Evolutionary conservation across 2,113 vertebrate genomes (phyloP), one percentile per base, ranked within the genome.

Genomic region (Sinocyclocheilus anshuiensis): DNA sequence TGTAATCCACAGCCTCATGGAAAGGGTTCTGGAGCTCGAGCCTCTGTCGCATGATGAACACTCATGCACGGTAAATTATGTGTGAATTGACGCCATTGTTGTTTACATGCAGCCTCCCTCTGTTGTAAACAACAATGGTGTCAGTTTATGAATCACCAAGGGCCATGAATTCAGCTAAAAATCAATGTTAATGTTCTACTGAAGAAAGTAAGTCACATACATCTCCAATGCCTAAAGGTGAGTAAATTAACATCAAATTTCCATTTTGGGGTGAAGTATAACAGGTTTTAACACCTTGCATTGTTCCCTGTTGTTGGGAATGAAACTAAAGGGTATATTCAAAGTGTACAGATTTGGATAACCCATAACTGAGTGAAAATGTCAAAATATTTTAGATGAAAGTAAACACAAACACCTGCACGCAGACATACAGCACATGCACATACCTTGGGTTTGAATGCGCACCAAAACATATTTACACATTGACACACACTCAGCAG

Each of bases 401-500:
- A 11, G 59, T 42, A 10, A 55, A 85, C 20, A 53, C 45, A 55
- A 55, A 59, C 13, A 84, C 2, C 50, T 6, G 10, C 65, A 29
- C 77, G 76, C 2, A 39, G 7, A 22, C 20, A 16, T 33, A 26
- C 12, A 61, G 29, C 55, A 81, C 86, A 80, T 84, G 79, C 72
- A 33, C 63, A 63, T 15, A 36, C 45, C n/a, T 18, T 75, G 20
- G 12, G 12, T 81, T 81, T 65, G 36, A 45, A 13, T 63, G 61
- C 29, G 18, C 26, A 83, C 18, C 26, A 33, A 33, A 33, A 33
- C 29, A 33, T 33, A 33, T 33, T 12, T 87, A 86, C 89, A 89
- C 74, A 89, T 84, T 84, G 87, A 84, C 74, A 57, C 76, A 39
- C 81, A 85, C 87, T 83, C 84, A 11, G 81, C 65, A 16, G n/a